These are phyloP conservation scores for Heptranchias perlo DNA, from an alignment of 2,113 vertebrate genomes.

Conservation along the genomic window DNA sequence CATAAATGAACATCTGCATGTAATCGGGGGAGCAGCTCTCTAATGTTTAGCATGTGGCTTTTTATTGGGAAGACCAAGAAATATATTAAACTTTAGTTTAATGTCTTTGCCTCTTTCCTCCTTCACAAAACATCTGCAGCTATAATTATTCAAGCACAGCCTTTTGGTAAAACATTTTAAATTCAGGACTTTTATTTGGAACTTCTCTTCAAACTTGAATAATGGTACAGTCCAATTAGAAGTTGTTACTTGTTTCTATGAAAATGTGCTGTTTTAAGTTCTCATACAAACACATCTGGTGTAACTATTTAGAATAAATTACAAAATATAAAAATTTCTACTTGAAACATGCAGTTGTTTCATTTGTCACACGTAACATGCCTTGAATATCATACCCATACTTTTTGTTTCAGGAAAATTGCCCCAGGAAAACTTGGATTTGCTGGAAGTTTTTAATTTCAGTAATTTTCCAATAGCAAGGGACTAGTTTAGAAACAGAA, in stretches of 20 bases:
- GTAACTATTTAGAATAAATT: not conserved
- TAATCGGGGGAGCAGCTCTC: too few species aligned
- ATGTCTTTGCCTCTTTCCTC: not conserved
- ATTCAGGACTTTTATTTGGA: too few species aligned
- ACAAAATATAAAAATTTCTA: not conserved
- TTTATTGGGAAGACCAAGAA: too few species aligned
- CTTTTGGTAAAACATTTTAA: not conserved
- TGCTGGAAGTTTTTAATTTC: not conserved
- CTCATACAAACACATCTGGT: too few species aligned
- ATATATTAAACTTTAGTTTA: too few species aligned
- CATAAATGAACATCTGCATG: too few species aligned
- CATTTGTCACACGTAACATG: not conserved
- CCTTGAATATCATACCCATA: not conserved
- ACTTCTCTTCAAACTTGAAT: not conserved
- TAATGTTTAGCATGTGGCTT: too few species aligned
- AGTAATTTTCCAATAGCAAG: not conserved
- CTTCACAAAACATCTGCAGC: not conserved
- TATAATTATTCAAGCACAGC: not conserved
- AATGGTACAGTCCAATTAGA: not conserved
- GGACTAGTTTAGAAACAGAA: not conserved
- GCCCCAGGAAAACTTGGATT: not conserved
- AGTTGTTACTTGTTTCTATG: not conserved
- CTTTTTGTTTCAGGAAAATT: not conserved
- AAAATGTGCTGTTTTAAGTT: not conserved
- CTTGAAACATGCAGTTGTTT: not conserved